Conservation (phyloP, 1,140 invertebrate species). For the Metaphire vulgaris region DNA sequence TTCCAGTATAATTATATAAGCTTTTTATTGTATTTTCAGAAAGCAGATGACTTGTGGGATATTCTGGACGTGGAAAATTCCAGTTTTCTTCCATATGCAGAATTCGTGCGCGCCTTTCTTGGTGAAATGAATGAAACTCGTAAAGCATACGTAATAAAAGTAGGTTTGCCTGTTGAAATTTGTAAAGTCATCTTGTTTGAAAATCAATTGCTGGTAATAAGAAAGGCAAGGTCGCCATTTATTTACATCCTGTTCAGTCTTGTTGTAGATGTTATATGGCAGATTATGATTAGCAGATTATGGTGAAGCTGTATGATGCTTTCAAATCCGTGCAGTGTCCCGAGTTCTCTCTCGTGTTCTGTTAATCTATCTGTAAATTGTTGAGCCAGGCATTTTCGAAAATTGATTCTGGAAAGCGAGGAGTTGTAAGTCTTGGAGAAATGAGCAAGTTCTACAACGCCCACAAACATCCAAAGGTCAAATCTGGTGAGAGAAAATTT, state of each 20-base stretch:
- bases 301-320: too few species aligned
- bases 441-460: slow-evolving; percentile 51
- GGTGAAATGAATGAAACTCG: slow-evolving; percentile 49
- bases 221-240: too few species aligned
- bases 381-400: slow-evolving; percentile 50
- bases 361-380: too few species aligned
- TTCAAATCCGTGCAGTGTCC: too few species aligned
- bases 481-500: slow-evolving; percentile 27
- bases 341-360: too few species aligned
- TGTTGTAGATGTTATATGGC: too few species aligned
- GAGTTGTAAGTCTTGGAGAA: slow-evolving; percentile 42
- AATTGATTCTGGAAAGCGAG: slow-evolving; percentile 44
- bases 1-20: too few species aligned
- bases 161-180: slow-evolving; percentile 28
- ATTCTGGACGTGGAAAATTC: slow-evolving; percentile 42
- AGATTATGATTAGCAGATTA: too few species aligned
- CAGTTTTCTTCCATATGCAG: slow-evolving; percentile 42
- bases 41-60: slow-evolving; percentile 44
- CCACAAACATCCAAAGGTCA: slow-evolving; percentile 34
- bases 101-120: slow-evolving; percentile 45
- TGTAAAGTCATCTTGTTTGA: not conserved
- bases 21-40: slow-evolving; percentile 36
- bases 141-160: slow-evolving; percentile 46
- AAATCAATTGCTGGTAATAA: too few species aligned
- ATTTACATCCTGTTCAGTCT: too few species aligned